Base-by-base conservation (phyloP, 2,797 vertebrate species). In the Gastrophryne carolinensis region DNA sequence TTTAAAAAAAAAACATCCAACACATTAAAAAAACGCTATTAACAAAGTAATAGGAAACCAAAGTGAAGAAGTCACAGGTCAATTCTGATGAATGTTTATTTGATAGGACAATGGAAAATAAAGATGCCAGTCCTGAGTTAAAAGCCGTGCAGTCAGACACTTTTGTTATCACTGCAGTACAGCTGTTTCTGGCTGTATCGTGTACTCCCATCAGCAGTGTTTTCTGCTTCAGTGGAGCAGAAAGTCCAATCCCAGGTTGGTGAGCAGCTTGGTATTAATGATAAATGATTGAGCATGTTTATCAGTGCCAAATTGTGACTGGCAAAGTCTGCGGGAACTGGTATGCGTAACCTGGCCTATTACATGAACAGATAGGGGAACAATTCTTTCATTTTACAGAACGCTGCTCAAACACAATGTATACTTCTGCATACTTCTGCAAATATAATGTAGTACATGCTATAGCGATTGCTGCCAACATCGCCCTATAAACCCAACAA, bases 261-360 rank as follows among this genome's bases (percentile, higher is more conserved):
- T 29, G 53, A 70, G 57, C 49, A 27, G 67, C 75, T 54, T 49
- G 60, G 67, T 77, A 52, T 37, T 77, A 71, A 65, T 65, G 67
- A 77, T 71, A 72, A 71, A 77, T 72, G 75, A 72, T 64, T 32
- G 39, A 77, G 67, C 53, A 64, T 65, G 64, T 72, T 63, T 71
- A 19, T 72, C 67, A 11, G 27, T 77, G 75, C 75, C 75, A 77
- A 65, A 57, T 50, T 50, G 67, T 34, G 49, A 70, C 74, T 70
- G 74, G 57, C 66, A 70, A 76, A 54, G 57, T 26, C 27, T 63
- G 15, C 27, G 30, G 49, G 41, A 29, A 32, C 58, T 76, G 67
- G 58, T 52, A 77, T 77, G 58, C 66, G 74, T 70, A 64, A 65
- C 75, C 69, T 64, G 58, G 26, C 41, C 12, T 64, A 54, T 72